Evolutionary conservation across 2,797 vertebrate genomes (phyloP).

Genomic region (Bucorvus abyssinicus): DNA sequence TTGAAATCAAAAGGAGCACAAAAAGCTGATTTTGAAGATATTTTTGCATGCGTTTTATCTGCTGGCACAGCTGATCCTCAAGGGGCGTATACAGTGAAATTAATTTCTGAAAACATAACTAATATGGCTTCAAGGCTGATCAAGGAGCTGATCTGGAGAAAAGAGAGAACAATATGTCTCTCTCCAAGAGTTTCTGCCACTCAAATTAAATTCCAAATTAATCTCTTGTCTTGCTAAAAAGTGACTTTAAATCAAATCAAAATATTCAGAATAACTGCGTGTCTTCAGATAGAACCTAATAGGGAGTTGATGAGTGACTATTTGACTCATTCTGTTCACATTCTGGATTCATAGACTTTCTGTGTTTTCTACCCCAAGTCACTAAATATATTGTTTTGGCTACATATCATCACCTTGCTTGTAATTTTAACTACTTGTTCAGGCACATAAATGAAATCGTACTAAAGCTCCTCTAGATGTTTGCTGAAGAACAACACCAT

Average conservation of each 20-base stretch:
- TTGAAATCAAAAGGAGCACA: neutral
- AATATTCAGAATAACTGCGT: neutral
- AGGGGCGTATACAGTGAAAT: neutral
- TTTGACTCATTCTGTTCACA: neutral
- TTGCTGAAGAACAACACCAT: neutral
- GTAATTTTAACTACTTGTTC: neutral
- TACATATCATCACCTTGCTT: neutral
- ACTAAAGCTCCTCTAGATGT: neutral
- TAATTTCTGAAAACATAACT: neutral
- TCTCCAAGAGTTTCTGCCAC: neutral
- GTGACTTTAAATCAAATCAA: neutral
- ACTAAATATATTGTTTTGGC: neutral
- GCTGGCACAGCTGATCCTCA: neutral
- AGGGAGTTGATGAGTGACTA: neutral
- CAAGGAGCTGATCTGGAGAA: neutral
- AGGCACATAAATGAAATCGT: neutral
- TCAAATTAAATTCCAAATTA: neutral
- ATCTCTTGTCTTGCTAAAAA: neutral
- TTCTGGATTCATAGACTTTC: neutral
- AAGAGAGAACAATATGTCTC: neutral
- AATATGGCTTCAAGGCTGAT: neutral
- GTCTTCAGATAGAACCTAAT: neutral
- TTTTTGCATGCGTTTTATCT: neutral
- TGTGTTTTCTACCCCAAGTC: fast-evolving
- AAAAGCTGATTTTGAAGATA: neutral